Evolutionary conservation across 2,888 invertebrate genomes (phyloP).

Genomic region (Alloscopus bannaensis): DNA sequence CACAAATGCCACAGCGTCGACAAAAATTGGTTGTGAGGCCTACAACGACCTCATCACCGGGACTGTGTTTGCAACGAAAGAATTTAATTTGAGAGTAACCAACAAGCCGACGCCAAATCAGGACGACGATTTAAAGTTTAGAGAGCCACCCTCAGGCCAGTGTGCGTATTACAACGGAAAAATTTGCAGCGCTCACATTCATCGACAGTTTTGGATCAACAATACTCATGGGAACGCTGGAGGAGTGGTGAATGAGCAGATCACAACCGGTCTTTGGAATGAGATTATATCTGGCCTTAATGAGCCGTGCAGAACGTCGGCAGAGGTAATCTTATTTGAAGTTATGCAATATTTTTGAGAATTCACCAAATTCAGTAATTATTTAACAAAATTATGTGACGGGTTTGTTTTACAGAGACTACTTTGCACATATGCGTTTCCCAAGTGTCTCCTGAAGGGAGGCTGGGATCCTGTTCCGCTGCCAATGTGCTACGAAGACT

Average conservation of each 20-base stretch:
- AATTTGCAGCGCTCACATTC: conserved; percentile 79
- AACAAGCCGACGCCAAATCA: conserved; percentile 68
- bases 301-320: conserved; percentile 90
- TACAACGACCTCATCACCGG: conserved; percentile 63
- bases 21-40: conserved; percentile 70
- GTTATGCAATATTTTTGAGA: too few species aligned
- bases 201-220: conserved; percentile 85
- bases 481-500: conserved; percentile 94
- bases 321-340: conserved; percentile 83
- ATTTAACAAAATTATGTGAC: background rate
- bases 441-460: conserved; percentile 84
- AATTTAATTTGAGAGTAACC: conserved; percentile 71
- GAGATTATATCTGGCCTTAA: conserved; percentile 87
- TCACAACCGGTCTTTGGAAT: conserved; percentile 88
- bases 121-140: conserved; percentile 71
- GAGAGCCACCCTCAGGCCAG: conserved; percentile 79
- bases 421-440: conserved; percentile 94
- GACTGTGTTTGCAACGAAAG: conserved; percentile 51
- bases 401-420: conserved; percentile 80
- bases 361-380: too few species aligned
- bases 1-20: conserved; percentile 71
- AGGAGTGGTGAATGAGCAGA: conserved; percentile 88
- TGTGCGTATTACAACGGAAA: conserved; percentile 93
- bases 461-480: conserved; percentile 82
- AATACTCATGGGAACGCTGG: conserved; percentile 81